Evolutionary conservation across 1,140 invertebrate species (phyloP), one percentile per base, ranked within the genome.

Genomic region (Spodoptera frugiperda): DNA sequence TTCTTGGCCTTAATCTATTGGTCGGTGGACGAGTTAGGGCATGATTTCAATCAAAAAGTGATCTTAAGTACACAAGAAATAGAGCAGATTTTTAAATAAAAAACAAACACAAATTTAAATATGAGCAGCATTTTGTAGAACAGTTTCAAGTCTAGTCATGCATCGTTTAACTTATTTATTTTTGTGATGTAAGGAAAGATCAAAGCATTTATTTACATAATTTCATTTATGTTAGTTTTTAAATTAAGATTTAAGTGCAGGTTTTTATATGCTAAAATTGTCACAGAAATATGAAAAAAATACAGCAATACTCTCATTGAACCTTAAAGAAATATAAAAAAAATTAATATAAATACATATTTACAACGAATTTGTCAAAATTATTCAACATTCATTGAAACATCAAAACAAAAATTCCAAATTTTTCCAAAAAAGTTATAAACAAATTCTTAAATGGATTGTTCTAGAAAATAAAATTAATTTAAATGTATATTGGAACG

Each of bases 181-280:
- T n/a, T 48, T 48, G 17, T 48, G n/a, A 33, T 59, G 33, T 44
- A 61, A 39, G 15, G 3, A 14, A 46, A 30, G 0, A 21, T 33
- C n/a, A 12, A 44, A 44, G 68, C 68, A 72, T 72, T 72, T 72
- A 72, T 57, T 68, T 68, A 51, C 65, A 39, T 39, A n/a, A 39
- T 39, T 39, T 51, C 25, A 14, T 49, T 51, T 11, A 39, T 49
- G 2, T 12, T 51, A 30, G 15, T 14, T 51, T n/a, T 51, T 51
- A 25, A 30, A 3, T 68, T 68, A 39, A 4, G 9, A 39, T 39
- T 1, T 19, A 48, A 48, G 30, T 10, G 10, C 33, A 19, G 39
- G 3, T 17, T 46, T 1, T 63, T n/a, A n/a, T 48, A 25, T 61
- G 57, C 30, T 21, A 61, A 44, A 61, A 44, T 39, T 15, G 6